These are phyloP conservation scores for Leucophenga montana DNA, from an alignment of 2,888 invertebrate genomes.

Conservation along the genomic window DNA sequence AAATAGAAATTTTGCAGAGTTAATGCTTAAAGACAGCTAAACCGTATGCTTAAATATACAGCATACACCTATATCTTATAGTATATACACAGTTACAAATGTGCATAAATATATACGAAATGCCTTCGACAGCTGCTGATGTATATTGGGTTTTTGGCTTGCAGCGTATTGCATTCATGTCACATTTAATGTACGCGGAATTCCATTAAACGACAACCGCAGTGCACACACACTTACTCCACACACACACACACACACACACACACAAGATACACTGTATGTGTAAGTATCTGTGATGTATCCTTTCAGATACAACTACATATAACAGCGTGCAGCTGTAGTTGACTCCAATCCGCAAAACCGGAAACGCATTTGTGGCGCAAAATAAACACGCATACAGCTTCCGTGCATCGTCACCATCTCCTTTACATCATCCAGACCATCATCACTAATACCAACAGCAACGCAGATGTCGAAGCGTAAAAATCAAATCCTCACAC, in stretches of 20 bases:
- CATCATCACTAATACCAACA: background rate
- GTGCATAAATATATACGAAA: background rate
- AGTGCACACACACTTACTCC: slow-evolving; percentile 51
- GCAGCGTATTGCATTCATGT: slow-evolving; percentile 42
- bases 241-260: slow-evolving; percentile 34
- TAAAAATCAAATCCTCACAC: slow-evolving; percentile 22
- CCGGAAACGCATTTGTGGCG: slow-evolving; percentile 66
- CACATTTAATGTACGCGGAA: slow-evolving; percentile 66
- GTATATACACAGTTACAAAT: background rate
- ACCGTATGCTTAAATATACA: background rate
- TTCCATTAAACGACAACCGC: slow-evolving; percentile 67
- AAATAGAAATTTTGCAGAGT: slow-evolving; percentile 44
- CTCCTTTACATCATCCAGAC: background rate
- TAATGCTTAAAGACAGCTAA: slow-evolving; percentile 65
- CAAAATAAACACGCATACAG: slow-evolving; percentile 57
- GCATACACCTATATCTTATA: no score
- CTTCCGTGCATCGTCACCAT: slow-evolving; percentile 16
- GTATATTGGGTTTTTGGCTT: slow-evolving; percentile 25
- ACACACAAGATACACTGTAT: slow-evolving; percentile 21
- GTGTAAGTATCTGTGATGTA: slow-evolving; percentile 1
- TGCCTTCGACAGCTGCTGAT: slow-evolving; percentile 25
- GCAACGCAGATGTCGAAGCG: background rate
- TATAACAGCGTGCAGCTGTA: slow-evolving; percentile 21
- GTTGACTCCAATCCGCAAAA: slow-evolving; percentile 30
- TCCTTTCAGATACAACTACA: slow-evolving; percentile 36